Percentiles rank a stretch among this genome's conserved stretches.
Conservation (phyloP, 2,113 vertebrate species). For the Phrynocephalus versicolor region DNA sequence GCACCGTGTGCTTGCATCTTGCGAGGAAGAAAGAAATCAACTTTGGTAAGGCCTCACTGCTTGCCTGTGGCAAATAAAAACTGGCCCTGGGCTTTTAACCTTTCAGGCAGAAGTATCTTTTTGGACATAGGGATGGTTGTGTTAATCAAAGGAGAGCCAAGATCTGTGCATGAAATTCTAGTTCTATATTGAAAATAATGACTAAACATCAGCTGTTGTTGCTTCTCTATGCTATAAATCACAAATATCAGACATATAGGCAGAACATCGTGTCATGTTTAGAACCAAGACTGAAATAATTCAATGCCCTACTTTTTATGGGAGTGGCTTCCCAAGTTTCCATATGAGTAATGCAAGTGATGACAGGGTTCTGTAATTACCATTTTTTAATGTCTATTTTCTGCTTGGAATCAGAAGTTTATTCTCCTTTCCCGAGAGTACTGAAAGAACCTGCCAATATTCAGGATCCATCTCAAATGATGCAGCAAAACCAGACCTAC, state of each 20-base stretch:
- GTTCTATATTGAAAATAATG: not conserved
- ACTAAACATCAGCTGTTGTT: not conserved
- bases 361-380: not conserved
- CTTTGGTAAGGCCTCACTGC: not conserved
- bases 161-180: not conserved
- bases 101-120: not conserved
- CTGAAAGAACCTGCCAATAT: not conserved
- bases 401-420: not conserved
- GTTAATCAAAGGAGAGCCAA: not conserved
- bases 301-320: not conserved
- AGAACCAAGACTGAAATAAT: not conserved
- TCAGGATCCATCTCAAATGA: not conserved
- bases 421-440: not conserved
- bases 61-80: not conserved
- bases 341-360: not conserved
- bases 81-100: not conserved
- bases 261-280: not conserved
- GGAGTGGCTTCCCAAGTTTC: not conserved
- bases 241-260: not conserved
- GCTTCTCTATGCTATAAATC: not conserved
- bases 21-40: not conserved
- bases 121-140: not conserved
- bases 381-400: constrained; percentile 7
- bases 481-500: not conserved
- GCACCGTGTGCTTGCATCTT: not conserved